Conservation (phyloP, 1,140 invertebrate species). For the Mylabris phalerata region DNA sequence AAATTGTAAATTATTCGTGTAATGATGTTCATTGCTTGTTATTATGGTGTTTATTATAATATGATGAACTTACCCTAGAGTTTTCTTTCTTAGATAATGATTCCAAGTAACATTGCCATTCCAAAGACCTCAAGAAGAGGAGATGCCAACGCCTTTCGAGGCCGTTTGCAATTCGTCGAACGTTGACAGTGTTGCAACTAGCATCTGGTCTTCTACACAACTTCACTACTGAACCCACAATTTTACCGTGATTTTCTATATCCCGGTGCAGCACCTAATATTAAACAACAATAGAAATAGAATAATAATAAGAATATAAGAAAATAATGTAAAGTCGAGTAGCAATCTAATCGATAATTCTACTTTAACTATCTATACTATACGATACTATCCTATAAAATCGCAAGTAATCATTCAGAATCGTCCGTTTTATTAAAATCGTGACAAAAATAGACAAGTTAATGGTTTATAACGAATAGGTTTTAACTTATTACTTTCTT, state of each 20-base stretch:
- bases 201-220: slow-evolving; percentile 47
- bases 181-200: slow-evolving; percentile 36
- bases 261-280: slow-evolving; percentile 75
- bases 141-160: slow-evolving; percentile 82
- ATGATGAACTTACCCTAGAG: slow-evolving; percentile 23
- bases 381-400: no score
- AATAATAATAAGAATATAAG: slow-evolving; percentile 8
- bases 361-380: no score
- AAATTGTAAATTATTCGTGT: no score
- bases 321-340: neutral
- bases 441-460: slow-evolving; percentile 3
- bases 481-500: slow-evolving; percentile 14
- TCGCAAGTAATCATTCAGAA: no score
- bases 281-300: slow-evolving; percentile 24
- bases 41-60: no score
- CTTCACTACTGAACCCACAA: slow-evolving; percentile 70
- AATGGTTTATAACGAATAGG: slow-evolving; percentile 4
- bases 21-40: no score
- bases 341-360: no score
- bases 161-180: slow-evolving; percentile 46
- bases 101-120: slow-evolving; percentile 82
- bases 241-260: slow-evolving; percentile 76
- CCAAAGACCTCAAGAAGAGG: slow-evolving; percentile 76
- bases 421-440: slow-evolving; percentile 11
- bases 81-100: slow-evolving; percentile 28